phyloP scores from a whole-genome alignment of 2,888 invertebrate genomes.

The Griposia aprilina region DNA sequence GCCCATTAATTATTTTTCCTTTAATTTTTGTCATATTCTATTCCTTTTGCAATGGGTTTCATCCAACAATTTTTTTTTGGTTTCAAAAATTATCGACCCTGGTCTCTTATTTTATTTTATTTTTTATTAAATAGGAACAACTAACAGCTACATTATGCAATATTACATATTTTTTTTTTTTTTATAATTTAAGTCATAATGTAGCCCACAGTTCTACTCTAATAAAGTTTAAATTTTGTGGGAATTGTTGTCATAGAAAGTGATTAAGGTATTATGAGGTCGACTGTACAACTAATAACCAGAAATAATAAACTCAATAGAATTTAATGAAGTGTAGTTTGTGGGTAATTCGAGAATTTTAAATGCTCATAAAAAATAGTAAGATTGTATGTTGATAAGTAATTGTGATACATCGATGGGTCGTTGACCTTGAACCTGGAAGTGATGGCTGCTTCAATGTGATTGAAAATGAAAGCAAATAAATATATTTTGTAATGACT shows the following conservation, averaged over 20 bases:
- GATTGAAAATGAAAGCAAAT: slow-evolving; percentile 25
- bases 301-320: neutral
- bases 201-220: too few species aligned
- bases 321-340: neutral
- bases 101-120: too few species aligned
- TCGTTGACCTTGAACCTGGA: neutral
- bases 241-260: neutral
- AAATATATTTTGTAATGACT: neutral
- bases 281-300: neutral
- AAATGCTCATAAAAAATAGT: slow-evolving; percentile 26
- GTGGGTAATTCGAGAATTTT: neutral
- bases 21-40: too few species aligned
- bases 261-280: neutral
- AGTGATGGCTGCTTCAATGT: slow-evolving; percentile 25
- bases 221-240: neutral
- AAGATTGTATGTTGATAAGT: slow-evolving; percentile 31
- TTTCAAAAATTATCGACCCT: too few species aligned
- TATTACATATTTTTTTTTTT: too few species aligned
- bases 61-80: too few species aligned
- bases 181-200: too few species aligned
- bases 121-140: too few species aligned
- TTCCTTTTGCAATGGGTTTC: too few species aligned
- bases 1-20: too few species aligned
- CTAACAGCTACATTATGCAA: too few species aligned
- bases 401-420: slow-evolving; percentile 25